Percentiles rank a stretch among this genome's conserved stretches.
These are phyloP conservation scores for Enteromius unitaeniatus DNA, from an alignment of 2,797 vertebrate genomes.

Conservation along the genomic window DNA sequence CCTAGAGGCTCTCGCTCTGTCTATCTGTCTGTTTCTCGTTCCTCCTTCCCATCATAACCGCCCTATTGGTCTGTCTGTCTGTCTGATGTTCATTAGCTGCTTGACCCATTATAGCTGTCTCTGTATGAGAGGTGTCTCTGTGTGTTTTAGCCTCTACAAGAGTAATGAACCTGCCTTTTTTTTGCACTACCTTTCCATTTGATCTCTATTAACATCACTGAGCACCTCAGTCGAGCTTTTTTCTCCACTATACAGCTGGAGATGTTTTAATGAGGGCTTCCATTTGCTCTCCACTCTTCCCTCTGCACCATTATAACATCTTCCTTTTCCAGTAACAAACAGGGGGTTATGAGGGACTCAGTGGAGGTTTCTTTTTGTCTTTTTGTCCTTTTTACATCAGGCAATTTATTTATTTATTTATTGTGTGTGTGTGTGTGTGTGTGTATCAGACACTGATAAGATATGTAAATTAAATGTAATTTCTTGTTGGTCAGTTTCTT, in stretches of 20 bases:
- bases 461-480: constrained; percentile 82
- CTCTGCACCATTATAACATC: constrained; percentile 64
- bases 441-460: constrained; percentile 40
- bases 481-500: constrained; percentile 69
- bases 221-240: constrained; percentile 18
- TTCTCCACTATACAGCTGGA: constrained; percentile 65
- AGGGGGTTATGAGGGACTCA: constrained; percentile 63
- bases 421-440: no score
- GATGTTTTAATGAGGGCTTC: constrained; percentile 83
- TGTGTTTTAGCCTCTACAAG: constrained; percentile 50
- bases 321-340: constrained; percentile 47
- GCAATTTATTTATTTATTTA: no score
- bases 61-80: constrained; percentile 38
- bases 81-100: constrained; percentile 65
- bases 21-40: constrained; percentile 50
- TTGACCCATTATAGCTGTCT: constrained; percentile 66
- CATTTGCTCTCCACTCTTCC: constrained; percentile 71
- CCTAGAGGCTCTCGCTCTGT: constrained; percentile 60
- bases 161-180: constrained; percentile 43
- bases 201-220: constrained; percentile 44
- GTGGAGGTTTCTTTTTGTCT: constrained; percentile 50
- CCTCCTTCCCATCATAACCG: constrained; percentile 42
- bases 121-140: constrained; percentile 41
- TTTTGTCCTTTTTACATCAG: constrained; percentile 76
- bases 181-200: constrained; percentile 49